Evolutionary conservation across 2,888 invertebrate species (phyloP).

Genomic region (Pseudococcus viburni): DNA sequence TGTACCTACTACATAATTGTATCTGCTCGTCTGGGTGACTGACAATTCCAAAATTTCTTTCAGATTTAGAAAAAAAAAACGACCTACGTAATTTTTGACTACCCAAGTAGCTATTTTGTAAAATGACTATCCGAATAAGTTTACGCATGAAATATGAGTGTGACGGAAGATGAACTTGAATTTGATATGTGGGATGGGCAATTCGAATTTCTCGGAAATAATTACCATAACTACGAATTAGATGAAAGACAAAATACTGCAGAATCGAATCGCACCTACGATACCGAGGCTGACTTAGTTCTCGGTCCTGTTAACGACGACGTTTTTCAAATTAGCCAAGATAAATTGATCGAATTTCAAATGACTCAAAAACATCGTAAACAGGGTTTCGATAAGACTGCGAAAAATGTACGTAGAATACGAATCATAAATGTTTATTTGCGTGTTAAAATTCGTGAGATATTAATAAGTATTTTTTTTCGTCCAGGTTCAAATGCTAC

Average conservation of each 20-base stretch:
- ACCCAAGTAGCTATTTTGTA: neutral
- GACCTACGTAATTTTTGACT: neutral
- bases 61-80: neutral
- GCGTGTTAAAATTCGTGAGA: neutral
- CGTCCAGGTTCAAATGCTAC: conserved; percentile 87
- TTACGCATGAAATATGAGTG: conserved; percentile 66
- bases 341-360: conserved; percentile 68
- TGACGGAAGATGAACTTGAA: conserved; percentile 68
- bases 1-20: no score
- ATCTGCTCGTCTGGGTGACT: neutral
- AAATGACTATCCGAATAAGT: neutral
- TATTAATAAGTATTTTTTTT: neutral
- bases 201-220: conserved; percentile 80
- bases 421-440: neutral
- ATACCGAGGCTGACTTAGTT: conserved; percentile 68
- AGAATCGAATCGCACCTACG: conserved; percentile 57
- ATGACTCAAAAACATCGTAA: conserved; percentile 55
- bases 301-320: conserved; percentile 66
- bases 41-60: neutral
- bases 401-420: conserved; percentile 26
- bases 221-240: conserved; percentile 45
- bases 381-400: conserved; percentile 36
- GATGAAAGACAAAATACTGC: neutral
- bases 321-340: neutral
- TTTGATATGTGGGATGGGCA: conserved; percentile 93